phyloP scores from a whole-genome alignment of 2,888 invertebrate genomes.

The Dasypolia templi region DNA sequence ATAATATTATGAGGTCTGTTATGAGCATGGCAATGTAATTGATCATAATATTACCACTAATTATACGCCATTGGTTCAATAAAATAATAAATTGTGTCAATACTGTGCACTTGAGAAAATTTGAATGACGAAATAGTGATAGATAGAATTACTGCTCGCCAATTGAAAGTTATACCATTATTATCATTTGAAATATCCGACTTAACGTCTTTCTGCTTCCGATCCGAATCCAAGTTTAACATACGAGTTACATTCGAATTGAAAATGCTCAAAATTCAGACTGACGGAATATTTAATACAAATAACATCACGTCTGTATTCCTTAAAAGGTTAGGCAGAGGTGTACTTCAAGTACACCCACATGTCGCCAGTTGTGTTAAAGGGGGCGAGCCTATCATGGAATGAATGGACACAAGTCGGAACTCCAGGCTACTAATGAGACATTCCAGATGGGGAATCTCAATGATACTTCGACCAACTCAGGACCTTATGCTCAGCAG shows the following conservation, averaged over 20 bases:
- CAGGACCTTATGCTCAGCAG: too few species aligned
- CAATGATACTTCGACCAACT: too few species aligned
- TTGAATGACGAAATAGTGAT: neutral
- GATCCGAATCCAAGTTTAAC: neutral
- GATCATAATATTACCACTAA: constrained; percentile 23
- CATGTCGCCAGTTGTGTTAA: too few species aligned
- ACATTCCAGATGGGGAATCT: too few species aligned
- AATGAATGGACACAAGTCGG: too few species aligned
- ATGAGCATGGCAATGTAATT: constrained; percentile 12
- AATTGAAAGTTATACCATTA: neutral
- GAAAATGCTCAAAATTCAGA: too few species aligned
- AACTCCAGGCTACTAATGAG: too few species aligned
- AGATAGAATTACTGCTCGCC: neutral
- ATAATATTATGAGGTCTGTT: constrained; percentile 13
- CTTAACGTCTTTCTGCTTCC: neutral
- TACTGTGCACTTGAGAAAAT: neutral
- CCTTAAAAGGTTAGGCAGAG: too few species aligned
- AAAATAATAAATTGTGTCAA: constrained; percentile 29
- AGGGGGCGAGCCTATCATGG: too few species aligned
- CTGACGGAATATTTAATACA: too few species aligned
- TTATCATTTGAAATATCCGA: neutral
- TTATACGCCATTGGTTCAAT: constrained; percentile 20
- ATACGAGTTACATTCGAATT: neutral
- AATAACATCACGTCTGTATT: too few species aligned
- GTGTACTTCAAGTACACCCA: too few species aligned